Conservation (phyloP, 1,140 invertebrate genomes). For the Colletes gigas region DNA sequence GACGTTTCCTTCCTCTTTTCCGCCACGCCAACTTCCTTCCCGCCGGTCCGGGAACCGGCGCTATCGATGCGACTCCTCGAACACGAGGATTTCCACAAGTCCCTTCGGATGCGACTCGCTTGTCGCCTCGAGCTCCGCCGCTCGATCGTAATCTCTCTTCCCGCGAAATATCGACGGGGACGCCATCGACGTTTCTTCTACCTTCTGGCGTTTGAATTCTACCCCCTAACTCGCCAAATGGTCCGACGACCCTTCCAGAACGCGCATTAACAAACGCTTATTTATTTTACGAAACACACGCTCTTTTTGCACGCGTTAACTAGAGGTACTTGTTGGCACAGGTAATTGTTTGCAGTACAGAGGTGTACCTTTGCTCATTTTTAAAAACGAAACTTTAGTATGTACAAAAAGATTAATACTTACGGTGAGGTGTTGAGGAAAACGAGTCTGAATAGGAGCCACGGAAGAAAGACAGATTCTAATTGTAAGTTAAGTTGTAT, state of each 20-base stretch:
- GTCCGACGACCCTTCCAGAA: neutral
- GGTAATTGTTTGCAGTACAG: no score
- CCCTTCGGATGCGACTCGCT: slow-evolving; percentile 28
- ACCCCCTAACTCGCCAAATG: neutral
- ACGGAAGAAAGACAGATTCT: no score
- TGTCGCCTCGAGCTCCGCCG: slow-evolving; percentile 15
- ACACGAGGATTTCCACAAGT: slow-evolving; percentile 22
- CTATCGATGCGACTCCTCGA: slow-evolving; percentile 15
- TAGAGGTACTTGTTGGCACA: no score
- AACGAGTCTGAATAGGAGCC: no score
- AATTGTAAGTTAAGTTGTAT: no score
- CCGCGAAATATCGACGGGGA: slow-evolving; percentile 15
- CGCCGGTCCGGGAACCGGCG: neutral
- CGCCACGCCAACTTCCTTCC: slow-evolving; percentile 25
- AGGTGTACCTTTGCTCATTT: no score
- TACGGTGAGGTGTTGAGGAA: no score
- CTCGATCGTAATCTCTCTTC: slow-evolving; percentile 30
- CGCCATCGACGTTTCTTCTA: neutral
- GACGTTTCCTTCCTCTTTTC: slow-evolving; percentile 45
- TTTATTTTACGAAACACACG: no score
- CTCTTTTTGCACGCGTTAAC: no score
- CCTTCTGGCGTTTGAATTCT: neutral
- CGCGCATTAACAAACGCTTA: no score
- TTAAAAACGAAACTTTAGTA: no score
- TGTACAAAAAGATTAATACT: no score